Base-by-base conservation (phyloP, 2,113 vertebrate genomes). In the Chroicocephalus ridibundus region DNA sequence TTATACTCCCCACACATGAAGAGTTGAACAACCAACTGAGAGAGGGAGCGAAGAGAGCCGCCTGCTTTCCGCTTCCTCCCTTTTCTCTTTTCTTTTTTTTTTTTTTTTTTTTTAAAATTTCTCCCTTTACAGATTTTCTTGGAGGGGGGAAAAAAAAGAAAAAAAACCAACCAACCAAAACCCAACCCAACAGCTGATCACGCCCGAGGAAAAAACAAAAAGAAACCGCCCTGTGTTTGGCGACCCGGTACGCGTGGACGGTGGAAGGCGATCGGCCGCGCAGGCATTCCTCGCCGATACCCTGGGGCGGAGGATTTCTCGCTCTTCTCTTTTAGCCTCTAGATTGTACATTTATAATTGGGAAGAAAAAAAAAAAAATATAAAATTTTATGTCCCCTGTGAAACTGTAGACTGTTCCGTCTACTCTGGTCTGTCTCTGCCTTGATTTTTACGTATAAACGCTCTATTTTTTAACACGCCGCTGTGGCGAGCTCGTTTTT, bases 101-200 rank as follows among this genome's bases (percentile, higher is more conserved):
- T 57, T 71, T 19, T 83, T 24, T 68, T 71, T 49, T 27, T 52
- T 40, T 57, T 71, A 15, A 7, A 7, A 82, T 79, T 81, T 94
- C 54, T 96, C 75, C 44, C n/a, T 44, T 95, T n/a, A 58, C 88
- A 66, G 72, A 81, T 96, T 96, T 96, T 95, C 27, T 84, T 85
- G 95, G 92, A 52, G 60, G 47, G 26, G 9, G 22, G n/a, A n/a
- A n/a, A n/a, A n/a, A n/a, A n/a, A n/a, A n/a, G n/a, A n/a, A n/a
- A n/a, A n/a, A n/a, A n/a, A 38, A 38, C 36, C 36, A 27, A 52
- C 15, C 29, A 71, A 52, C 40, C 14, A 36, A 20, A 34, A 70
- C 10, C 34, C 13, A 24, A 34, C 5, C 19, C 16, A 61, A 25
- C 25, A 75, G 24, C 77, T 11, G 20, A 31, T 54, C 15, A 29